These are phyloP conservation scores for Epinephelus lanceolatus DNA, from an alignment of 2,113 vertebrate species.

Conservation along the genomic window DNA sequence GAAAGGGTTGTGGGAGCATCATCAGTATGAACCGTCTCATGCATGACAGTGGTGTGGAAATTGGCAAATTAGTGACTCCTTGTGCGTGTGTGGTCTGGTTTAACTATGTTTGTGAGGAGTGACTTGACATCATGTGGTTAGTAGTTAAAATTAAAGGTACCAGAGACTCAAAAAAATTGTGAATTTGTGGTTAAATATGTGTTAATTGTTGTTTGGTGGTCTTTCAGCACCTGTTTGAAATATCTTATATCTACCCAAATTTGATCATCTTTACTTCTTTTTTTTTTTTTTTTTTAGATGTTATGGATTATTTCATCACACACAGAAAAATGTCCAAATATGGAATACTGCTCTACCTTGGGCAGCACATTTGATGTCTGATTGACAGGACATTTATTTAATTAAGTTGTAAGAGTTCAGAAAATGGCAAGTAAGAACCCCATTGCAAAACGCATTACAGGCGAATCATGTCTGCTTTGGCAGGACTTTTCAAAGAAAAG, in stretches of 20 bases:
- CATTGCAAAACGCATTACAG: constrained; percentile 1
- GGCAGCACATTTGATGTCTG: constrained; percentile 1
- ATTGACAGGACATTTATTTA: constrained; percentile 25
- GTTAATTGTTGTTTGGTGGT: constrained; percentile 10
- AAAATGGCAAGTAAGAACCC: constrained; percentile 1
- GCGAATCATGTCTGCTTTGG: constrained; percentile 2
- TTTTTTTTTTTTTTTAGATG: constrained; percentile 11
- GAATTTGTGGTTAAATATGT: constrained; percentile 28
- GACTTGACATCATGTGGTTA: constrained; percentile 9
- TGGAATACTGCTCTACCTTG: background rate
- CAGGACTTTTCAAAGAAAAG: constrained; percentile 19
- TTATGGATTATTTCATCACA: constrained; percentile 16
- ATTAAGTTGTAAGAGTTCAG: background rate
- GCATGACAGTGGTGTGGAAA: constrained; percentile 71
- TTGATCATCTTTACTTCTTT: constrained; percentile 12
- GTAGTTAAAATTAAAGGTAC: constrained; percentile 24
- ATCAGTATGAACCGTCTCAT: constrained; percentile 51
- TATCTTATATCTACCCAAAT: constrained; percentile 22
- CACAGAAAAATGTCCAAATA: constrained; percentile 22
- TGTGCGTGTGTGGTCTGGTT: constrained; percentile 55
- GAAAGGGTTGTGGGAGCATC: constrained; percentile 55
- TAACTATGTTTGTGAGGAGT: constrained; percentile 39
- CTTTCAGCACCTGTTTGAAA: background rate
- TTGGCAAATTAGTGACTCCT: constrained; percentile 53
- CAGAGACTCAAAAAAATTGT: constrained; percentile 18